Base-by-base conservation (phyloP, 2,888 invertebrate genomes). In the Drosophila atroscutellata region DNA sequence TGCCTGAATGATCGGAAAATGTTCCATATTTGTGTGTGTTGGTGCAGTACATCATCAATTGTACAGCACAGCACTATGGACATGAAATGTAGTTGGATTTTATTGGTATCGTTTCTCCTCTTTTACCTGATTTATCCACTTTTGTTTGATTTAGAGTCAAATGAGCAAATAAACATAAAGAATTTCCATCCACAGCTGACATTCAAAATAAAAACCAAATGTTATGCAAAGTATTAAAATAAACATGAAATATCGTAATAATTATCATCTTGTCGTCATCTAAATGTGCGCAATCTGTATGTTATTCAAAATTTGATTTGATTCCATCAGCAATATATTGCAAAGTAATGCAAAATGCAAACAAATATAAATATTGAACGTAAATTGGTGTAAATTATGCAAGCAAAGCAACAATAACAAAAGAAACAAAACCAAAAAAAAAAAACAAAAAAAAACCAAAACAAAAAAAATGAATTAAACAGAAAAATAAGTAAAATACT, bases 311-410 rank as follows among this genome's bases (percentile, higher is more conserved):
- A 68, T 28, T 54, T 64, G 45, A 67, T 70, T 79, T 61, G n/a
- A n/a, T 58, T 54, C 50, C 59, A 78, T 60, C 77, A 73, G 64
- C 59, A 78, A 61, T 59, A 61, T 72, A 66, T 59, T 59, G 75
- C 59, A 71, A 73, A 57, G 11, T 32, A 50, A 62, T 45, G 54
- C 39, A 51, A 72, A 65, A 69, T 49, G n/a, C 32, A 54, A 55
- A 71, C 39, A 54, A 36, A 47, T 62, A 69, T 76, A 65, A 64
- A 80, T 84, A 76, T 80, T 80, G 45, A 76, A 71, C 74, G 66
- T 72, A 66, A 67, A 83, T 85, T 80, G 83, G 86, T 88, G 89
- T 88, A 86, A 77, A 86, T 68, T 86, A 78, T 80, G 67, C 79
- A 70, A 76, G 34, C 36, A 34, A 72, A 52, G 42, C 37, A 56